These are phyloP conservation scores for Pseudolaguvia tuberculata DNA, from an alignment of 2,113 vertebrate genomes.

Conservation along the genomic window DNA sequence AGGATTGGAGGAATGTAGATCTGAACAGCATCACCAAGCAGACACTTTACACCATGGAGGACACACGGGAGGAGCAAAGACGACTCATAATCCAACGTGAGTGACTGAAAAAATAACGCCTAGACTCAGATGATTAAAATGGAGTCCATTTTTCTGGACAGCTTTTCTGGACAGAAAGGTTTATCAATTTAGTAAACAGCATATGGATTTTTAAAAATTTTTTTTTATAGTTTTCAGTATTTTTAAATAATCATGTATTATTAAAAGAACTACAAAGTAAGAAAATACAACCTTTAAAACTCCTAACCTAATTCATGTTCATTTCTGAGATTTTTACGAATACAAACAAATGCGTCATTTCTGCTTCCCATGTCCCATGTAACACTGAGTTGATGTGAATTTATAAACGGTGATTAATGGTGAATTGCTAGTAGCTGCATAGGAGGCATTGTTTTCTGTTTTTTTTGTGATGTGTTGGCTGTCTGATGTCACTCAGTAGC, in stretches of 20 bases:
- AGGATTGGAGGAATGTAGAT: constrained; percentile 99
- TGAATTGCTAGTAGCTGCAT: not conserved
- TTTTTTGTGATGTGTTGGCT: constrained; percentile 24
- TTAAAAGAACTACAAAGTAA: not conserved
- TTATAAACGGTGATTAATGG: not conserved
- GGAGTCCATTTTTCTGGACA: too few relatives aligned
- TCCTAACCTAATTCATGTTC: too few relatives aligned
- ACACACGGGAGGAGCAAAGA: constrained; percentile 89
- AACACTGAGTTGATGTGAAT: not conserved
- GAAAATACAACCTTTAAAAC: not conserved
- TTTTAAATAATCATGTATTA: not conserved
- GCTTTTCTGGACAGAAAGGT: too few relatives aligned
- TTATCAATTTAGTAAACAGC: not conserved
- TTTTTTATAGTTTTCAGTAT: too few relatives aligned
- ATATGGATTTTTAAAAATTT: not conserved
- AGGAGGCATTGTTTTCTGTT: constrained; percentile 5
- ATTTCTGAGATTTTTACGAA: not conserved
- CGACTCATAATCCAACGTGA: constrained; percentile 94
- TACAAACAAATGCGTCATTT: not conserved
- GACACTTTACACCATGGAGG: constrained; percentile 97
- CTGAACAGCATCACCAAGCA: constrained; percentile 99
- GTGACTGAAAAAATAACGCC: constrained; percentile 41
- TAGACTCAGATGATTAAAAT: not conserved
- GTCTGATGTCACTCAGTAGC: constrained; percentile 41
- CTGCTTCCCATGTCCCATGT: not conserved